Evolutionary conservation across 2,888 invertebrate species (phyloP).

Genomic region (Anodontia alba): DNA sequence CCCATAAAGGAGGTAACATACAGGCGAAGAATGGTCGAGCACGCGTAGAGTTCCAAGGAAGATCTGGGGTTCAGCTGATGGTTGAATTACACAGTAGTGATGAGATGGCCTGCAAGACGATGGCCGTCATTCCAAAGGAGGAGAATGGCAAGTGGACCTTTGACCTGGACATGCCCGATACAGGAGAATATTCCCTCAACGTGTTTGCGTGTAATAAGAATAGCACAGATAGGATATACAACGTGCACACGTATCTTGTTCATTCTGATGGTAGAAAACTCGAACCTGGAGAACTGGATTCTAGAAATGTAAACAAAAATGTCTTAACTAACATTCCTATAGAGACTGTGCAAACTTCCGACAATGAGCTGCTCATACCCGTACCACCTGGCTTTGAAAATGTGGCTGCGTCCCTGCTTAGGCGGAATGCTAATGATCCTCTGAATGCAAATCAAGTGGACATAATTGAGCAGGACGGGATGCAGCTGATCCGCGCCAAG

Average conservation of each 20-base stretch:
- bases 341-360: constrained; percentile 80
- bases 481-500: constrained; percentile 71
- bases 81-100: constrained; percentile 79
- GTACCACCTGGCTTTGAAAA: constrained; percentile 72
- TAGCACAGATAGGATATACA: constrained; percentile 70
- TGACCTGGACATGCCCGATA: constrained; percentile 77
- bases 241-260: constrained; percentile 77
- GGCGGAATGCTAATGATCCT: constrained; percentile 77
- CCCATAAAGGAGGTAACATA: constrained; percentile 70
- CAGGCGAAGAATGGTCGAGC: constrained; percentile 71
- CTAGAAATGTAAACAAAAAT: constrained; percentile 58
- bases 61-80: constrained; percentile 76
- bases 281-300: constrained; percentile 49
- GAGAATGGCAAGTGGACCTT: constrained; percentile 76
- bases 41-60: constrained; percentile 72
- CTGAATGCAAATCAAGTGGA: constrained; percentile 70
- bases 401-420: constrained; percentile 75
- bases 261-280: constrained; percentile 73
- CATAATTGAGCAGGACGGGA: constrained; percentile 70
- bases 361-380: constrained; percentile 76
- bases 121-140: constrained; percentile 66
- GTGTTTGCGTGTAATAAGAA: constrained; percentile 77
- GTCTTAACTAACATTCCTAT: constrained; percentile 64
- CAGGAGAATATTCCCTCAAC: constrained; percentile 81
- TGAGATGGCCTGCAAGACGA: constrained; percentile 67